Evolutionary conservation across 2,113 vertebrate genomes (phyloP).

Genomic region (Sebastes schlegelii): DNA sequence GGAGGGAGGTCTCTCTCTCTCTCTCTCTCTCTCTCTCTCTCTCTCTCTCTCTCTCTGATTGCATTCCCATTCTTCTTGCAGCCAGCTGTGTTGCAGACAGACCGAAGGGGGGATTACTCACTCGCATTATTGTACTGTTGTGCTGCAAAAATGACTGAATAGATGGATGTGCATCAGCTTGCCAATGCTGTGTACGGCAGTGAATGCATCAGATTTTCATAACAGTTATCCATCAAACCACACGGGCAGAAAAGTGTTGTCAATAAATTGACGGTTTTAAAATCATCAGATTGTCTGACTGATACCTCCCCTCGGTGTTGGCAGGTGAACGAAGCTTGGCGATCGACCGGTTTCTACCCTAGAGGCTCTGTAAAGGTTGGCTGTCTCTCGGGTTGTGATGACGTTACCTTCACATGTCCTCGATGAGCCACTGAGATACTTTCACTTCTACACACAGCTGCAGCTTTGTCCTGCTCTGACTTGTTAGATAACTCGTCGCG

Average conservation of each 20-base stretch:
- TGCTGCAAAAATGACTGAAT: slow-evolving; percentile 2
- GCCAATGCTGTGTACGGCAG: not conserved
- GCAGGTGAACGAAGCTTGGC: slow-evolving; percentile 44
- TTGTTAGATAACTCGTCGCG: slow-evolving; percentile 62
- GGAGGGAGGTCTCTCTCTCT: slow-evolving; percentile 32
- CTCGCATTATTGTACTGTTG: slow-evolving; percentile 1
- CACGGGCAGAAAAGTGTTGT: not conserved
- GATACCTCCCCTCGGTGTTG: slow-evolving; percentile 4
- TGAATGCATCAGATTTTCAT: slow-evolving; percentile 14
- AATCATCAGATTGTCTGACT: slow-evolving; percentile 17
- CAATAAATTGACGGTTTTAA: not conserved
- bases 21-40: slow-evolving; percentile 17
- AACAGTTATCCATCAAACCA: slow-evolving; percentile 2
- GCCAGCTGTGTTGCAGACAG: slow-evolving; percentile 63
- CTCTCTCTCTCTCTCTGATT: slow-evolving; percentile 55
- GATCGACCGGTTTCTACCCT: slow-evolving; percentile 10
- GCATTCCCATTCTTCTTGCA: slow-evolving; percentile 49
- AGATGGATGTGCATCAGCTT: slow-evolving; percentile 6
- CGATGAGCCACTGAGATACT: slow-evolving; percentile 39
- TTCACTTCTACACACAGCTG: slow-evolving; percentile 52
- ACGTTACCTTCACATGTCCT: slow-evolving; percentile 5
- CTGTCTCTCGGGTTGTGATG: slow-evolving; percentile 22
- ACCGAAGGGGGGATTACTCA: slow-evolving; percentile 37
- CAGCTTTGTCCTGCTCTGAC: slow-evolving; percentile 59
- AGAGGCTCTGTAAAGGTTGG: not conserved